Evolutionary conservation across 2,797 vertebrate species (phyloP).

Genomic region (Cossypha polioptera): DNA sequence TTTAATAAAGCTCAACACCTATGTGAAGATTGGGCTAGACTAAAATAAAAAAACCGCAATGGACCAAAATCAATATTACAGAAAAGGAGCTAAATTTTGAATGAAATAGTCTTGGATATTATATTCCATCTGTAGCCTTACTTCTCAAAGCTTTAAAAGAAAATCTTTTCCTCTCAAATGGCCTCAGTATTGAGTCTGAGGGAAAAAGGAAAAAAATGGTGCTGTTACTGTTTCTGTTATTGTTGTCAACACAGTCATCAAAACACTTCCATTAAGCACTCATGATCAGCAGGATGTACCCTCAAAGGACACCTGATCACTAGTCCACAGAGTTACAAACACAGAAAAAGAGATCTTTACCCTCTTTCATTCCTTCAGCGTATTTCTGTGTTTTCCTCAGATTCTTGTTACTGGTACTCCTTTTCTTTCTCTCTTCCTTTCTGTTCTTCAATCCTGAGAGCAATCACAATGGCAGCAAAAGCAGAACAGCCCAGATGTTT

Average conservation of each 20-base stretch:
- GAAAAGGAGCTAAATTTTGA: background rate
- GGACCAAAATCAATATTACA: background rate
- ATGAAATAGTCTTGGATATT: background rate
- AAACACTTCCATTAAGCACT: background rate
- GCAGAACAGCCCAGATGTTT: background rate
- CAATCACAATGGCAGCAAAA: background rate
- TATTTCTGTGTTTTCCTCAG: background rate
- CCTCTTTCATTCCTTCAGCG: background rate
- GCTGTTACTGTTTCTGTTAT: background rate
- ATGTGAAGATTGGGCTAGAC: background rate
- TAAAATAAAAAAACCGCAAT: background rate
- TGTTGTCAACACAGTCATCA: background rate
- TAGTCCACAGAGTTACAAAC: background rate
- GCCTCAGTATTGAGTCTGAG: background rate
- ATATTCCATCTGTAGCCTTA: background rate
- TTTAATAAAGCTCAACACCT: background rate
- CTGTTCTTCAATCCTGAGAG: background rate
- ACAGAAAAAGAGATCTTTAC: background rate
- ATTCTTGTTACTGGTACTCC: background rate
- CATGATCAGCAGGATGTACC: background rate
- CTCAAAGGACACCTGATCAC: background rate
- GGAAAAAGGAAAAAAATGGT: background rate
- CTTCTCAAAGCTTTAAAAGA: background rate
- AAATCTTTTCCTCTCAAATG: background rate
- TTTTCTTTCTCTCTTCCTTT: background rate